phyloP scores from a whole-genome alignment of 1,140 invertebrate genomes.

The Eupeodes corollae region DNA sequence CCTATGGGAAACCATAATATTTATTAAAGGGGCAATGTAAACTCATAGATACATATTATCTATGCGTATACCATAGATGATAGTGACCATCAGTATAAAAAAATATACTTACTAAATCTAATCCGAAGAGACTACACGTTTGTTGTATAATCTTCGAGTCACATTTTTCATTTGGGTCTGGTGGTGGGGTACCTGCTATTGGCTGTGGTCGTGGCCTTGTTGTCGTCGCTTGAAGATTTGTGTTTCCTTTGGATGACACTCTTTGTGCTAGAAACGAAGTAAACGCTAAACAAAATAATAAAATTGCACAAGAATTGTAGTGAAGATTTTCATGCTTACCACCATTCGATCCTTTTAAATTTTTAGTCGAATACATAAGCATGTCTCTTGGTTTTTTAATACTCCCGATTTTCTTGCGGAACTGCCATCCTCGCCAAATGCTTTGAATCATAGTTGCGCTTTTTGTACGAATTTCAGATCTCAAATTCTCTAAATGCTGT shows the following conservation, averaged over 20 bases:
- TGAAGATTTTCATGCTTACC: not conserved
- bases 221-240: slow-evolving; percentile 31
- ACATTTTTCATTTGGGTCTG: slow-evolving; percentile 63
- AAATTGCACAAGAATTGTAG: not conserved
- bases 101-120: slow-evolving; percentile 62
- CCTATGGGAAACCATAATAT: slow-evolving; percentile 41
- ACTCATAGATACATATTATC: no score
- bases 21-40: not conserved
- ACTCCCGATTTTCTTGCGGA: slow-evolving; percentile 56
- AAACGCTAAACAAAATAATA: not conserved
- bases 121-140: slow-evolving; percentile 77
- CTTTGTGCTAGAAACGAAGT: slow-evolving; percentile 13
- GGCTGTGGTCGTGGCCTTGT: slow-evolving; percentile 70
- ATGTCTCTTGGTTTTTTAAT: slow-evolving; percentile 32
- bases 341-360: slow-evolving; percentile 5
- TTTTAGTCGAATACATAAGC: slow-evolving; percentile 9
- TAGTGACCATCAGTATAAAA: not conserved
- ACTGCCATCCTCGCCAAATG: slow-evolving; percentile 68
- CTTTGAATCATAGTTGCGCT: slow-evolving; percentile 70
- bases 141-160: slow-evolving; percentile 78
- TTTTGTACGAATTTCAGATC: slow-evolving; percentile 60
- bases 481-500: slow-evolving; percentile 71
- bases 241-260: slow-evolving; percentile 24
- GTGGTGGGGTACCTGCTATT: slow-evolving; percentile 72
- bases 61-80: no score